Percentiles rank a stretch among this genome's conserved stretches.
phyloP scores from a whole-genome alignment of 2,888 invertebrate genomes.

The Cheilosia vulpina region DNA sequence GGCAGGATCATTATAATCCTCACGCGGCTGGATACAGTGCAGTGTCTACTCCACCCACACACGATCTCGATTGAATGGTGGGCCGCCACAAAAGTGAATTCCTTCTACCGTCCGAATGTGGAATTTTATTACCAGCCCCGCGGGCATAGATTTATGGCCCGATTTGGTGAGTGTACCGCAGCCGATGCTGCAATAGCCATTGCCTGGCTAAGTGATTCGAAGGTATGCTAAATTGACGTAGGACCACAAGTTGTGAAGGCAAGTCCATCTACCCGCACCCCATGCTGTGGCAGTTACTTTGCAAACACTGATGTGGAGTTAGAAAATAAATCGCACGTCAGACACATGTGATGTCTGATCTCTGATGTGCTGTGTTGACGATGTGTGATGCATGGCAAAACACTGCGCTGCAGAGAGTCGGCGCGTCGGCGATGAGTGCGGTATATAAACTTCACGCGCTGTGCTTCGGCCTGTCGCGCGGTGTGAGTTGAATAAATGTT shows the following conservation, averaged over 20 bases:
- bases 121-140: conserved; percentile 53
- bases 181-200: conserved; percentile 49
- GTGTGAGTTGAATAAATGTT: conserved; percentile 55
- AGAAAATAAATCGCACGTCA: conserved; percentile 61
- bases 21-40: conserved; percentile 31
- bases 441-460: conserved; percentile 66
- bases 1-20: conserved; percentile 35
- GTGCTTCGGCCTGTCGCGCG: conserved; percentile 8
- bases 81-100: conserved; percentile 49
- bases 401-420: background rate
- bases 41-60: conserved; percentile 35
- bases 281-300: conserved; percentile 57
- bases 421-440: conserved; percentile 36
- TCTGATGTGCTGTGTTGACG: conserved; percentile 38
- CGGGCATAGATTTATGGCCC: conserved; percentile 49
- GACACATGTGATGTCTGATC: conserved; percentile 40
- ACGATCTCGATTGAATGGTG: conserved; percentile 30
- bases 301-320: conserved; percentile 44
- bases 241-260: conserved; percentile 46
- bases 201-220: conserved; percentile 19
- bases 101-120: conserved; percentile 45
- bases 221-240: conserved; percentile 28
- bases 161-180: conserved; percentile 49
- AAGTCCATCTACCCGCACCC: conserved; percentile 47
- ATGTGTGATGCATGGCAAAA: conserved; percentile 36